phyloP scores from a whole-genome alignment of 2,888 invertebrate species.

The Caenorhabditis sp. region DNA sequence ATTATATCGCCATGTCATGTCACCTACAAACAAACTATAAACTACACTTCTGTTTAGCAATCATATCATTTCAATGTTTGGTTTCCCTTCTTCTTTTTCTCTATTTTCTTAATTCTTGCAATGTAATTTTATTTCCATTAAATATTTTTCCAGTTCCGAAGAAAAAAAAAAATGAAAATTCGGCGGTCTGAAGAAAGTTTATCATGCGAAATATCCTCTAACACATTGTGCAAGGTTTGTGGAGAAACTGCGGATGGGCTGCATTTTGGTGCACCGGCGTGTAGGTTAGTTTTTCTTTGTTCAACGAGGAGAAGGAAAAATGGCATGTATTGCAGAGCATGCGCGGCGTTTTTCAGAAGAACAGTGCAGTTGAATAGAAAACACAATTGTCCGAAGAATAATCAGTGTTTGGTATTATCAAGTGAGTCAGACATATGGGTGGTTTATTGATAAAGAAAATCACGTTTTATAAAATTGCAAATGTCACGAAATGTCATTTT shows the following conservation, averaged over 20 bases:
- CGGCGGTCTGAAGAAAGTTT: not conserved
- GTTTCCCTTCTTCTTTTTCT: too few relatives aligned
- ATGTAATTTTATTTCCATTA: too few relatives aligned
- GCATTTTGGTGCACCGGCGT: conserved; percentile 48
- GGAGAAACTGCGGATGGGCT: conserved; percentile 40
- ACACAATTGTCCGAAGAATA: conserved; percentile 57
- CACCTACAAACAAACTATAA: too few relatives aligned
- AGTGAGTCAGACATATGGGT: conserved; percentile 33
- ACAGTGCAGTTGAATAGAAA: conserved; percentile 59
- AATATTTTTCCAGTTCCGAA: too few relatives aligned
- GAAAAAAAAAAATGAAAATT: not conserved
- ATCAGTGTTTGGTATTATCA: conserved; percentile 56
- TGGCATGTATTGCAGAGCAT: conserved; percentile 40
- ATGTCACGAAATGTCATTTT: too few relatives aligned
- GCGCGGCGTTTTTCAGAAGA: conserved; percentile 66
- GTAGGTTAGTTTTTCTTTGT: conserved; percentile 21
- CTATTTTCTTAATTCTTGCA: too few relatives aligned
- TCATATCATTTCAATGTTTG: too few relatives aligned
- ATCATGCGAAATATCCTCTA: not conserved
- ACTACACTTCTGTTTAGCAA: too few relatives aligned
- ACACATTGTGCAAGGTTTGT: conserved; percentile 20
- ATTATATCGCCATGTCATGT: too few relatives aligned
- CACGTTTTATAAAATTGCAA: too few relatives aligned
- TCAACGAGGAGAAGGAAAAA: not conserved
- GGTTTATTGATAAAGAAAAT: too few relatives aligned